Percentiles rank a stretch among this genome's conserved stretches.
Evolutionary conservation across 2,113 vertebrate genomes (phyloP).

Genomic region (Microcebus lehilahytsara): DNA sequence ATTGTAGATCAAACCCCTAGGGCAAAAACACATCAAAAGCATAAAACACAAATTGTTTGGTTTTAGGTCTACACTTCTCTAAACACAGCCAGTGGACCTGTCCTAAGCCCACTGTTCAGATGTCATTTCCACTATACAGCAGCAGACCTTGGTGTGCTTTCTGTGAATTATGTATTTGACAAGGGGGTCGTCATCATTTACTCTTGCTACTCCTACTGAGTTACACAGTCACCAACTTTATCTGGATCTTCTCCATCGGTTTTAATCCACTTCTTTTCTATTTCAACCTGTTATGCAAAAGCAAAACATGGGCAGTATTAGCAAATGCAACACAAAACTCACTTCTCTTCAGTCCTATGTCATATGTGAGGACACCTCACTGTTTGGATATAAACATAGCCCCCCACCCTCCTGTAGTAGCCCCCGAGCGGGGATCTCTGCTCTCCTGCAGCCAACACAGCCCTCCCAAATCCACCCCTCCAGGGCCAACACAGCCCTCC

Average conservation of each 20-base stretch:
- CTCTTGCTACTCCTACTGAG: slow-evolving; percentile 83
- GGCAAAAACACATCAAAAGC: background rate
- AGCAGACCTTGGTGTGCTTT: background rate
- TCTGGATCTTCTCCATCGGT: slow-evolving; percentile 89
- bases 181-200: too few relatives aligned
- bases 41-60: background rate
- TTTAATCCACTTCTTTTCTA: slow-evolving; percentile 96
- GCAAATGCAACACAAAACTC: slow-evolving; percentile 9
- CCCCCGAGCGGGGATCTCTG: background rate
- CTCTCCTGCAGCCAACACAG: background rate
- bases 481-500: background rate
- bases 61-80: background rate
- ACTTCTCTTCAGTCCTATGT: background rate
- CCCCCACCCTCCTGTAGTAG: background rate
- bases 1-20: background rate
- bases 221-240: slow-evolving; percentile 88
- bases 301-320: slow-evolving; percentile 50
- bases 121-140: background rate
- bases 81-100: background rate
- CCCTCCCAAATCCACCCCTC: background rate
- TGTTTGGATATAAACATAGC: background rate
- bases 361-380: background rate
- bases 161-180: background rate
- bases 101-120: background rate
- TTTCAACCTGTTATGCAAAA: slow-evolving; percentile 90